Percentiles rank a stretch among this genome's conserved stretches.
Evolutionary conservation across 2,888 invertebrate species (phyloP).

Genomic region (Augiades crinisus): DNA sequence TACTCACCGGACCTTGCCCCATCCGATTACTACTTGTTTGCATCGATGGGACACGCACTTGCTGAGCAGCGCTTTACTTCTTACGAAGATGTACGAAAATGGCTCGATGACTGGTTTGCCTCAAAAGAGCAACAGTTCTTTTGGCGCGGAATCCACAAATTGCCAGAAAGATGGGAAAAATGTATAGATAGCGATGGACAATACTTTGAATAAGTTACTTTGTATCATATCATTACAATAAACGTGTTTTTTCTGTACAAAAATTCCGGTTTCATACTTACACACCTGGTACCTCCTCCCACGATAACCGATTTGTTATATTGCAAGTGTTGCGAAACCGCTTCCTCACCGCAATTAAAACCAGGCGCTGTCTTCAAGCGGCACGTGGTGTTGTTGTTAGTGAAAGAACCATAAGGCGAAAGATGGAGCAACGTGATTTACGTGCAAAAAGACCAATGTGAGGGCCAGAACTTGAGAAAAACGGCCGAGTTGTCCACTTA

Average conservation of each 20-base stretch:
- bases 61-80: slow-evolving; percentile 6
- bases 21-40: slow-evolving; percentile 10
- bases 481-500: slow-evolving; percentile 21
- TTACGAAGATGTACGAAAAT: slow-evolving; percentile 14
- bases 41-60: slow-evolving; percentile 15
- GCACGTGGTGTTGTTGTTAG: slow-evolving; percentile 26
- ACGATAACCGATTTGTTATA: slow-evolving; percentile 28
- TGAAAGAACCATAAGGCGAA: slow-evolving; percentile 29
- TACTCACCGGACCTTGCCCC: slow-evolving; percentile 18
- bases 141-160: slow-evolving; percentile 6
- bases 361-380: slow-evolving; percentile 20
- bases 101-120: slow-evolving; percentile 12
- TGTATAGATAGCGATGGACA: not conserved
- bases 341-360: slow-evolving; percentile 8
- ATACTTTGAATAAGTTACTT: too few species aligned
- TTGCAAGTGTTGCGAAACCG: not conserved
- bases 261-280: too few species aligned
- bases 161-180: not conserved
- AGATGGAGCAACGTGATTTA: slow-evolving; percentile 26
- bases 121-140: slow-evolving; percentile 7
- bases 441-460: not conserved
- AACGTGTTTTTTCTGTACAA: too few species aligned
- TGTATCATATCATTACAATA: too few species aligned
- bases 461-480: slow-evolving; percentile 13
- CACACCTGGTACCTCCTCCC: slow-evolving; percentile 28